A percentile compares a stretch with the other conserved stretches of the same genome.
Evolutionary conservation across 1,140 invertebrate genomes (phyloP).

Genomic region (Procambarus virginalis): DNA sequence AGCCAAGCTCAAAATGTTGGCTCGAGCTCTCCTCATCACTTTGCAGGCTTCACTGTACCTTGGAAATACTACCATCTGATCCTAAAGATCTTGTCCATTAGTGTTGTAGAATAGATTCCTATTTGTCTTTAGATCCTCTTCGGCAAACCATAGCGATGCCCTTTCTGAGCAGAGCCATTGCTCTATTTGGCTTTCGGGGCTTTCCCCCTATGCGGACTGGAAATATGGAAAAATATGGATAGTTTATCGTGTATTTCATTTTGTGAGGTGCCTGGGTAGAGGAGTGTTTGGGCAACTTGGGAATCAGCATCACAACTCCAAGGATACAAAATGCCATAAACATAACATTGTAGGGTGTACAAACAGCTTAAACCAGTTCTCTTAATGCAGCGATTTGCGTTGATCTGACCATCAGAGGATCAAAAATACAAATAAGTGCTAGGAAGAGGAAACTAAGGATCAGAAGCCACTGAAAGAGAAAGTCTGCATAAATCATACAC

Average conservation of each 20-base stretch:
- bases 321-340: conserved; percentile 12
- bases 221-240: conserved; percentile 60
- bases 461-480: conserved; percentile 46
- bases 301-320: conserved; percentile 3
- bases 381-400: conserved; percentile 21
- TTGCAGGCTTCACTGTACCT: conserved; percentile 59
- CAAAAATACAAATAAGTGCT: conserved; percentile 40
- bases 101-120: conserved; percentile 65
- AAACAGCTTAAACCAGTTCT: conserved; percentile 17
- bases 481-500: conserved; percentile 21
- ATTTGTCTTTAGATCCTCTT: conserved; percentile 66
- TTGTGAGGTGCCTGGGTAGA: not conserved
- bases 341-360: not conserved
- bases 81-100: conserved; percentile 58
- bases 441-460: conserved; percentile 22
- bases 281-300: conserved; percentile 3
- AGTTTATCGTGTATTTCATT: conserved; percentile 38
- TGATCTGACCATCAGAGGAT: conserved; percentile 17
- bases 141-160: conserved; percentile 58
- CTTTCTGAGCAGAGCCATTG: conserved; percentile 64
- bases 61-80: conserved; percentile 57
- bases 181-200: conserved; percentile 59
- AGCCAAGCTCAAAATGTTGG: conserved; percentile 42
- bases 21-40: conserved; percentile 44
- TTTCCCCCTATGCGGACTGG: conserved; percentile 62